These are phyloP conservation scores for Styela plicata DNA, from an alignment of 23 tunicate species.

Conservation along the genomic window DNA sequence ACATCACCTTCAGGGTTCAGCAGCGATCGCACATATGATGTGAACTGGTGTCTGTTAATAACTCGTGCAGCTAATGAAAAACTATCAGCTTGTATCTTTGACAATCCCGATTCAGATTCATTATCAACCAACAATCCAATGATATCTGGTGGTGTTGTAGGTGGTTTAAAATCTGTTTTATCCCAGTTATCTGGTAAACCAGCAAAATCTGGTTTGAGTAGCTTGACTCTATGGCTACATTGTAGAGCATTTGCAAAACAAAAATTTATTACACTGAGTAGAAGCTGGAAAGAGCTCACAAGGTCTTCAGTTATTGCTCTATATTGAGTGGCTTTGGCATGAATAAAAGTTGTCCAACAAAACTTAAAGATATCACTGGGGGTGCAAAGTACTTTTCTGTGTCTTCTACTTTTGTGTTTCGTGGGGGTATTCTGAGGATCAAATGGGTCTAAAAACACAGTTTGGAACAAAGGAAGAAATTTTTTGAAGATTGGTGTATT, in stretches of 20 bases:
- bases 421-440: conserved; percentile 74
- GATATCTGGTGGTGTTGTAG: conserved; percentile 31
- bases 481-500: conserved; percentile 82
- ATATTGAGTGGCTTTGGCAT: conserved; percentile 85
- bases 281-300: conserved; percentile 68
- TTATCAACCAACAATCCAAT: conserved; percentile 56
- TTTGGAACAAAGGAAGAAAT: conserved; percentile 38
- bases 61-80: conserved; percentile 70
- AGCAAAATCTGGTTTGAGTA: conserved; percentile 72
- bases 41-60: conserved; percentile 75
- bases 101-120: conserved; percentile 29
- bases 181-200: conserved; percentile 76
- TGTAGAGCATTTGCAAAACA: conserved; percentile 73
- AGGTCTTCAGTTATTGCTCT: conserved; percentile 71
- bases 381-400: conserved; percentile 60
- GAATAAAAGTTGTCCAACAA: conserved; percentile 88
- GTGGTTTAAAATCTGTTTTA: conserved; percentile 19
- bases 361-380: conserved; percentile 77
- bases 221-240: conserved; percentile 41
- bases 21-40: conserved; percentile 25
- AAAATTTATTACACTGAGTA: conserved; percentile 71
- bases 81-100: conserved; percentile 43
- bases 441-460: conserved; percentile 75
- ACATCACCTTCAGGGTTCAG: conserved; percentile 29
- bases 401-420: conserved; percentile 58